Evolutionary conservation across 2,113 vertebrate species (phyloP).

Genomic region (Pteruthius melanotis): DNA sequence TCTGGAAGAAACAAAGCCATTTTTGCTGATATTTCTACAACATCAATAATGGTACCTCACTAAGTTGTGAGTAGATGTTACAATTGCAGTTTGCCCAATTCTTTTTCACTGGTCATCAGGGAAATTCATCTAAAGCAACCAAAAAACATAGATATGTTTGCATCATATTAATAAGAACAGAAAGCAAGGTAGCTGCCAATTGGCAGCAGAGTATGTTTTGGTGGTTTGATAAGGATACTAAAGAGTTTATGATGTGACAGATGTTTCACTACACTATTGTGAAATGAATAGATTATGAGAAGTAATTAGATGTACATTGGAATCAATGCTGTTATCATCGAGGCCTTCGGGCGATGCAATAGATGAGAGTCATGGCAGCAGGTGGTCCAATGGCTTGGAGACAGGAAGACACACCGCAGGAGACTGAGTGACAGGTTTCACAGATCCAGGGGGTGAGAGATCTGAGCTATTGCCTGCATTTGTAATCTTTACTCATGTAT

Average conservation of each 20-base stretch:
- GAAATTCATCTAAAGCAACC: constrained; percentile 74
- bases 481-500: constrained; percentile 88
- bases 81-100: constrained; percentile 61
- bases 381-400: constrained; percentile 86
- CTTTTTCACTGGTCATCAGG: constrained; percentile 71
- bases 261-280: constrained; percentile 96
- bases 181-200: constrained; percentile 77
- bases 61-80: constrained; percentile 59
- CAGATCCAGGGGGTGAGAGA: constrained; percentile 85
- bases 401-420: constrained; percentile 86
- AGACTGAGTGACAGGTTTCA: constrained; percentile 89
- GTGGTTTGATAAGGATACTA: constrained; percentile 88
- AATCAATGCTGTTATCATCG: constrained; percentile 97
- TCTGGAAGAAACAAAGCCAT: constrained; percentile 62
- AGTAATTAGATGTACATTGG: constrained; percentile 99
- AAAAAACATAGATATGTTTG: constrained; percentile 74
- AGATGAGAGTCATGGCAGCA: constrained; percentile 88
- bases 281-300: constrained; percentile 99
- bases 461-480: constrained; percentile 86
- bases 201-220: constrained; percentile 81
- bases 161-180: constrained; percentile 78
- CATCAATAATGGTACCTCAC: constrained; percentile 54
- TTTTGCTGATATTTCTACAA: constrained; percentile 61
- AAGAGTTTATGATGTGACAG: constrained; percentile 93
- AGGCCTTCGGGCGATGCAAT: constrained; percentile 90